Base-by-base conservation (phyloP, 1,140 invertebrate species). In the Drosophila kepulauana region DNA sequence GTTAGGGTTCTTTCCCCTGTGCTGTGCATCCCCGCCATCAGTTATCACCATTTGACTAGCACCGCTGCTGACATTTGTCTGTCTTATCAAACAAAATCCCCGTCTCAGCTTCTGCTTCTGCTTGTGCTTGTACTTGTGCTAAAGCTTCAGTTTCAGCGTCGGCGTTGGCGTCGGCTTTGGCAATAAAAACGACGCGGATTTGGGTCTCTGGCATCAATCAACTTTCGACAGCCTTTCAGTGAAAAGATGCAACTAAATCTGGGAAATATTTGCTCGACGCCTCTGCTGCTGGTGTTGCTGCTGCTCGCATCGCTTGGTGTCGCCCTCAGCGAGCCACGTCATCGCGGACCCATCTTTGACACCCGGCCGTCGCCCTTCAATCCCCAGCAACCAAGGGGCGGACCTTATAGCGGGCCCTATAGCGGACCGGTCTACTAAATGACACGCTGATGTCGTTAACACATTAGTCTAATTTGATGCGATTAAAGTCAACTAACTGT, bases 191-290 rank as follows among this genome's bases (percentile, higher is more conserved):
- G n/a, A 7, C 20, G 48, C 16, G 16, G 49, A 43, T 59, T 57
- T 62, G 7, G 20, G 11, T 54, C 41, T 69, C 11, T 56, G 16
- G 49, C 75, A 87, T 86, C 79, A 86, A 86, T 86, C 84, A 88
- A 75, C 61, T 57, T 11, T 51, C 43, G 35, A 68, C 74, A 71
- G 8, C 7, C 59, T 46, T 41, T 51, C 46, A 35, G 46, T 65
- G 28, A 46, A 54, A 78, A 73, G 75, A 87, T 86, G 82, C 79
- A 87, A 82, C 77, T 87, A 28, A 87, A 87, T 67, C 43, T 79
- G 51, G 59, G 71, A 63, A 72, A 43, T 30, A 49, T 86, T 70
- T 67, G 67, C 41, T 13, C 13, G 51, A n/a, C 66, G 61, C 56
- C 57, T 16, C 64, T 25, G 8, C 10, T 38, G 35, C 35, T 38